Evolutionary conservation across 1,140 invertebrate genomes (phyloP).

Genomic region (Nephila pilipes): DNA sequence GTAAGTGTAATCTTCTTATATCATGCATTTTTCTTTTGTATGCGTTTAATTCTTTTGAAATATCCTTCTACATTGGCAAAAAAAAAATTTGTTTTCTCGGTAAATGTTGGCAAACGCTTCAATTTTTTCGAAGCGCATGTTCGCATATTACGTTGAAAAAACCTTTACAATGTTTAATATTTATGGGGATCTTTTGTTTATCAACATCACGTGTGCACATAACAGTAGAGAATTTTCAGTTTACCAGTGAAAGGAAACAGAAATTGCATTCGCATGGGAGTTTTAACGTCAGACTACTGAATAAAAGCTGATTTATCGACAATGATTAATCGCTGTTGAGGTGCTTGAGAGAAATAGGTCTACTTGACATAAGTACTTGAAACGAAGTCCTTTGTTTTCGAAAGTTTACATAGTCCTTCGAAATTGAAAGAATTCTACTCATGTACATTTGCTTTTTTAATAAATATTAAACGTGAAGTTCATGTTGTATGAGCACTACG

Average conservation of each 20-base stretch:
- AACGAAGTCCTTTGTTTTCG: background rate
- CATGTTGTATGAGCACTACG: too few species aligned
- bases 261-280: background rate
- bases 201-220: conserved; percentile 7
- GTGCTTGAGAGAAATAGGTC: conserved; percentile 3
- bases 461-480: too few species aligned
- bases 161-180: conserved; percentile 15
- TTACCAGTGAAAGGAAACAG: background rate
- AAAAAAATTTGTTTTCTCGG: background rate
- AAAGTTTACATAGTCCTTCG: background rate
- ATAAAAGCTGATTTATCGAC: conserved; percentile 34
- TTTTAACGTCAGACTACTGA: conserved; percentile 34
- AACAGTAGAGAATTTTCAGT: background rate
- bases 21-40: background rate
- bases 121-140: background rate
- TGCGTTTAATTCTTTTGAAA: background rate
- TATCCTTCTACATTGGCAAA: background rate
- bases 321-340: conserved; percentile 14
- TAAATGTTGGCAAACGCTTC: background rate
- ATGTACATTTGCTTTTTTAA: background rate
- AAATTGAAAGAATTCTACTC: background rate
- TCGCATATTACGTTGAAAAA: background rate
- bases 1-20: background rate
- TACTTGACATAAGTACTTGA: background rate
- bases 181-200: conserved; percentile 19